Percentiles rank a stretch among this genome's conserved stretches.
Conservation (phyloP, 1,140 invertebrate genomes). For the Aleiodes sp. region DNA sequence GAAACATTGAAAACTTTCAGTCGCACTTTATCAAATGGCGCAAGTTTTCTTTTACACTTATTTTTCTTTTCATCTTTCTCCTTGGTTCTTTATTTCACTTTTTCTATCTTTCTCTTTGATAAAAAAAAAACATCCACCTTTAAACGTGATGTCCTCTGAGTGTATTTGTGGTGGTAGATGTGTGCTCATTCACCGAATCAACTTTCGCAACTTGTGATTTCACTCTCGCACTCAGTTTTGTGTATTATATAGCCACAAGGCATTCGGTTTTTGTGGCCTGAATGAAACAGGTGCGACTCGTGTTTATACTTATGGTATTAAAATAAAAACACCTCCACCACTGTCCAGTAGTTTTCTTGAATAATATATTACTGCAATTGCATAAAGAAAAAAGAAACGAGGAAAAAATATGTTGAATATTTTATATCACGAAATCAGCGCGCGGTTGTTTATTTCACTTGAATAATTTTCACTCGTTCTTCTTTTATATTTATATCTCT, state of each 20-base stretch:
- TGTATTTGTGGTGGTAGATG: neutral
- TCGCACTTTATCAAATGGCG: constrained; percentile 17
- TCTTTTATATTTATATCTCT: no score
- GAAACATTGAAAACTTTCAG: constrained; percentile 8
- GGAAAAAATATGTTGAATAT: neutral
- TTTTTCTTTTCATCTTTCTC: neutral
- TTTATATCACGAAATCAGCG: neutral
- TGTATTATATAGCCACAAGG: neutral
- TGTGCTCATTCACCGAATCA: constrained; percentile 32
- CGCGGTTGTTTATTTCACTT: neutral
- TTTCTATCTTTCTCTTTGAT: constrained; percentile 25
- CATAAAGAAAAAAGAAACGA: no score
- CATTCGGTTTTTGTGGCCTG: neutral
- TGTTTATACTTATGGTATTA: neutral
- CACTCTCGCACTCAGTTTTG: constrained; percentile 13
- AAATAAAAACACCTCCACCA: neutral
- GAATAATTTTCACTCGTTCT: neutral
- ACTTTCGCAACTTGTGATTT: constrained; percentile 36
- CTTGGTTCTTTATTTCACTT: neutral
- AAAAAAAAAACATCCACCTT: constrained; percentile 23
- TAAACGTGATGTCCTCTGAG: constrained; percentile 1
- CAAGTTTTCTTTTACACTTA: constrained; percentile 6
- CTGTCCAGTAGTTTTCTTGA: neutral
- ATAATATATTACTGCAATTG: neutral
- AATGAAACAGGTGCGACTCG: neutral